These are phyloP conservation scores for Chaunax sp. DNA, from an alignment of 2,797 vertebrate genomes.

Conservation along the genomic window DNA sequence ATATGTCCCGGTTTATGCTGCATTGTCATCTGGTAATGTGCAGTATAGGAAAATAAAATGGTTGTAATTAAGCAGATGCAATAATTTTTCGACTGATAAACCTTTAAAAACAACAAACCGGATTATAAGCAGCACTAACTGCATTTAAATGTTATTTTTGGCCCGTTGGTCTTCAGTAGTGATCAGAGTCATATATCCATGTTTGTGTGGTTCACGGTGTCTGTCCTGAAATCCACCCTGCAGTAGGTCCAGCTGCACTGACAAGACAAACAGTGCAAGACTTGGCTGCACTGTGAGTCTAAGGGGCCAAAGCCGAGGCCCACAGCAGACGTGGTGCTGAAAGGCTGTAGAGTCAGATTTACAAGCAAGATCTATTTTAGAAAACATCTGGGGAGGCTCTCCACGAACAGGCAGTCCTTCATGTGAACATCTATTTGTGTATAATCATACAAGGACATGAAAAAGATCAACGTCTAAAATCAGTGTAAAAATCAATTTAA, in stretches of 20 bases:
- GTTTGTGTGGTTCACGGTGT: neutral
- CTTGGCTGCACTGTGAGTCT: no score
- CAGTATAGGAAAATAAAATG: no score
- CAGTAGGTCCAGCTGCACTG: neutral
- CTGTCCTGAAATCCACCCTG: neutral
- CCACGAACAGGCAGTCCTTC: neutral
- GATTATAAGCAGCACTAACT: no score
- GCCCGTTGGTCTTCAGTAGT: neutral
- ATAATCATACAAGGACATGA: no score
- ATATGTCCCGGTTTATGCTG: no score
- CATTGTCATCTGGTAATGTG: no score
- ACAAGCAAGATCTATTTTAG: slow-evolving; percentile 58
- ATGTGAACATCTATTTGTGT: no score
- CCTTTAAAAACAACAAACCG: no score
- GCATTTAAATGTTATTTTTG: neutral
- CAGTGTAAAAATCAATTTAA: neutral
- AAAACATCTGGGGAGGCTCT: slow-evolving; percentile 55
- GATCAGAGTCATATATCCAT: neutral
- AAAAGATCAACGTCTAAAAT: neutral
- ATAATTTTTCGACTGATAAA: no score
- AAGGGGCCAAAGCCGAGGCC: neutral
- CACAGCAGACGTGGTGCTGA: slow-evolving; percentile 28
- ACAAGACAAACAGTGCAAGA: neutral
- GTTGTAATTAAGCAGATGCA: no score
- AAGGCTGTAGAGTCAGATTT: slow-evolving; percentile 48